phyloP scores from a whole-genome alignment of 2,113 vertebrate genomes.

The Geothlypis trichas region DNA sequence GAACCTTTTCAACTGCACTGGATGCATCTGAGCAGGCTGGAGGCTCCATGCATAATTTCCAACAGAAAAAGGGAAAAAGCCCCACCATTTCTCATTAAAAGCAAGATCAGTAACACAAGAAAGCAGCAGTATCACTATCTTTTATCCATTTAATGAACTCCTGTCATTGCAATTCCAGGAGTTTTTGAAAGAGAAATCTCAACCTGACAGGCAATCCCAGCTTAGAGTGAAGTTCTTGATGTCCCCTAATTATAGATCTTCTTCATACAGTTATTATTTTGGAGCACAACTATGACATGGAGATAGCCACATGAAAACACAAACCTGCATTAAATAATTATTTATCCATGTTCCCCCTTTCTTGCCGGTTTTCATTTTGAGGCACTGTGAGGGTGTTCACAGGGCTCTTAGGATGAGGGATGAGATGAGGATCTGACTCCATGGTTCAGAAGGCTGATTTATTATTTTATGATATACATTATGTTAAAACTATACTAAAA shows the following conservation, averaged over 20 bases:
- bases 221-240: not conserved
- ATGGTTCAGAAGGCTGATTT: too few species aligned
- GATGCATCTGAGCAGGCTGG: constrained; percentile 11
- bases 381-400: not conserved
- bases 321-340: constrained; percentile 42
- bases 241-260: not conserved
- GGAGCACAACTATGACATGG: not conserved
- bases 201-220: not conserved
- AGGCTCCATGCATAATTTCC: constrained; percentile 1
- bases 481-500: too few species aligned
- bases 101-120: not conserved
- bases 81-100: not conserved
- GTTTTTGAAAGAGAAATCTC: not conserved
- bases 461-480: too few species aligned
- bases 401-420: too few species aligned
- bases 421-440: too few species aligned
- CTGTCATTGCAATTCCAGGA: not conserved
- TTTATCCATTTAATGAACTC: not conserved
- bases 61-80: not conserved
- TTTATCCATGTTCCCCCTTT: not conserved
- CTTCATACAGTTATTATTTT: not conserved
- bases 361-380: not conserved
- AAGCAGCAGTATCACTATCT: not conserved
- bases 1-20: constrained; percentile 44
- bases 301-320: constrained; percentile 17